Evolutionary conservation across 2,888 invertebrate species (phyloP), one percentile per base, ranked within the genome.

Genomic region (Gastrophysa polygoni): DNA sequence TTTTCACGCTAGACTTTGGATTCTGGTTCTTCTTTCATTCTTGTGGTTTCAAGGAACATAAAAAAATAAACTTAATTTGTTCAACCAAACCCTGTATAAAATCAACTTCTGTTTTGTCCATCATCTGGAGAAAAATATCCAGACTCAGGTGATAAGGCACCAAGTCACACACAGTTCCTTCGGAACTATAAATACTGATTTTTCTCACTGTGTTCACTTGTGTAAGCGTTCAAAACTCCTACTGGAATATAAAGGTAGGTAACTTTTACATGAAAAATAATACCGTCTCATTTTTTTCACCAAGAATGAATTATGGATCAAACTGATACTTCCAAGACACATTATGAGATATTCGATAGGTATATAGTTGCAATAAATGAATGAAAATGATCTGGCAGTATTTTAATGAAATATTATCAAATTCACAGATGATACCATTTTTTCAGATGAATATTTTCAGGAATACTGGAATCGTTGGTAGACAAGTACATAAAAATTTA

Each of bases 91-190:
- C 69, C 68, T 68, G 69, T 69, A 38, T 38, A 64, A n/a, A n/a
- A 64, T 71, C 59, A 63, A 64, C 65, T 67, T 70, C 57, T 61
- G 57, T 66, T 64, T 38, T 10, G 38, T 65, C 67, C 65, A 60
- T 64, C 57, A 34, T 69, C 71, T 69, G 68, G 70, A 66, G 62
- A 69, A 68, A 69, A 63, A 64, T 60, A 61, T 64, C 72, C 71
- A 71, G 71, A 71, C 58, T 67, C 57, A 55, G 67, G 66, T 66
- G 59, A 57, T 72, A 75, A 75, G 74, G 75, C 75, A 71, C 72
- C 72, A 73, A 71, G 71, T 72, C 73, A 70, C 60, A 70, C 59
- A 68, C 73, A 74, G 75, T 76, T 75, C 75, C 76, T 73, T 75
- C 74, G 75, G 76, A 76, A 76, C 76, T 67, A 75, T 67, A 66